Evolutionary conservation across 2,888 invertebrate species (phyloP).

Genomic region (Gerris lacustris): DNA sequence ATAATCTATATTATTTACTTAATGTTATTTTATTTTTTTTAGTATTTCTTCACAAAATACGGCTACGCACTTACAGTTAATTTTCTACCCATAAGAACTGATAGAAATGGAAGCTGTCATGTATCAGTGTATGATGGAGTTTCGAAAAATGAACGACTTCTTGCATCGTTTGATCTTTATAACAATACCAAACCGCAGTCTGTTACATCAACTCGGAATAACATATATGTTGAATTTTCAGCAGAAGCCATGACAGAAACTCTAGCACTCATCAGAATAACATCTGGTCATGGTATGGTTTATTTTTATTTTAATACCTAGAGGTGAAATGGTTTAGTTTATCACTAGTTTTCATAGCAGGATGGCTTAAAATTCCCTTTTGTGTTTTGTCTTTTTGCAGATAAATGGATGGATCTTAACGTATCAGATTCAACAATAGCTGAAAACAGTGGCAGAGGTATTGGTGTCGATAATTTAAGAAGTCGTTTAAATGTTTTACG

Average conservation of each 20-base stretch:
- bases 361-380: too few relatives aligned
- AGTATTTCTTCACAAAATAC: conserved; percentile 59
- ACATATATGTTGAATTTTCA: conserved; percentile 65
- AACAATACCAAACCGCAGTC: conserved; percentile 84
- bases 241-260: conserved; percentile 61
- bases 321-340: too few relatives aligned
- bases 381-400: conserved; percentile 31
- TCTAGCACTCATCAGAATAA: conserved; percentile 63
- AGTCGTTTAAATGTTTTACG: conserved; percentile 77
- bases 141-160: conserved; percentile 51
- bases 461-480: conserved; percentile 81
- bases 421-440: conserved; percentile 72
- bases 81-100: conserved; percentile 67
- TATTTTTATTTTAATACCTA: neutral
- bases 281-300: conserved; percentile 55
- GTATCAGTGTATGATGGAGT: conserved; percentile 70
- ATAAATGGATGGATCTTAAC: conserved; percentile 71
- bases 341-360: too few relatives aligned
- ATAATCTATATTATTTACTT: neutral
- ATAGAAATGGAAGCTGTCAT: conserved; percentile 58
- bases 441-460: conserved; percentile 88
- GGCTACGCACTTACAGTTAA: conserved; percentile 76
- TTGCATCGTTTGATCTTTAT: conserved; percentile 58
- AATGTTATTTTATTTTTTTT: conserved; percentile 20
- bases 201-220: conserved; percentile 65